Evolutionary conservation across 2,797 vertebrate species (phyloP).

Genomic region (Manis javanica): DNA sequence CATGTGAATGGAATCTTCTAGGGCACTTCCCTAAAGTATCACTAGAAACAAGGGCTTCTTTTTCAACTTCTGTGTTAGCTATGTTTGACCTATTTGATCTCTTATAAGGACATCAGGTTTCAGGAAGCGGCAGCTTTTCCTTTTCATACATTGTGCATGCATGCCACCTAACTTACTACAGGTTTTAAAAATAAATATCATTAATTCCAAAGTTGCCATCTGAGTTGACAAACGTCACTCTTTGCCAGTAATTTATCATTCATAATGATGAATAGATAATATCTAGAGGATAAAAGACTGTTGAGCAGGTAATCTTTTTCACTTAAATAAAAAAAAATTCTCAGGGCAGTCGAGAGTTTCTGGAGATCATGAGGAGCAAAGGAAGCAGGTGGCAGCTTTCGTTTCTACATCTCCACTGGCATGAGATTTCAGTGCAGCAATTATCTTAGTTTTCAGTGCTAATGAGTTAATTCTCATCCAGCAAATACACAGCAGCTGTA

Average conservation of each 20-base stretch:
- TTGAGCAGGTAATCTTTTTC: conserved; percentile 45
- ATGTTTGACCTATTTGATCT: conserved; percentile 4
- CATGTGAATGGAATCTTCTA: not conserved
- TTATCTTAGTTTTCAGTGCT: conserved; percentile 80
- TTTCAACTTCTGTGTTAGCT: not conserved
- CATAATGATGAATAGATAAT: not conserved
- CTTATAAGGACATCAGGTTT: not conserved
- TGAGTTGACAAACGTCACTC: conserved; percentile 23
- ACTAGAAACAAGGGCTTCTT: not conserved
- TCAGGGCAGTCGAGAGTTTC: conserved; percentile 29
- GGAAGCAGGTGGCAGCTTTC: conserved; percentile 67
- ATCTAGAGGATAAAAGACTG: not conserved
- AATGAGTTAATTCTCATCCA: conserved; percentile 78
- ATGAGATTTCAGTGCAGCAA: conserved; percentile 68
- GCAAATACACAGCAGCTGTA: conserved; percentile 15
- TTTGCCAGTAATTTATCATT: conserved; percentile 14
- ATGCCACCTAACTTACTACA: not conserved
- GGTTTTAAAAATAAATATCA: conserved; percentile 7
- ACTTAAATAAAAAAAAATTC: conserved; percentile 37
- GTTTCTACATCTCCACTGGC: conserved; percentile 64
- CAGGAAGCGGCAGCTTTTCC: not conserved
- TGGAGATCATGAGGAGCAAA: not conserved
- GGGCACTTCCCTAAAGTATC: not conserved
- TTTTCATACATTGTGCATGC: not conserved
- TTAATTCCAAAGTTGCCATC: conserved; percentile 30